These are phyloP conservation scores for Coecobrya sp. DNA, from an alignment of 2,888 invertebrate species.

Conservation along the genomic window DNA sequence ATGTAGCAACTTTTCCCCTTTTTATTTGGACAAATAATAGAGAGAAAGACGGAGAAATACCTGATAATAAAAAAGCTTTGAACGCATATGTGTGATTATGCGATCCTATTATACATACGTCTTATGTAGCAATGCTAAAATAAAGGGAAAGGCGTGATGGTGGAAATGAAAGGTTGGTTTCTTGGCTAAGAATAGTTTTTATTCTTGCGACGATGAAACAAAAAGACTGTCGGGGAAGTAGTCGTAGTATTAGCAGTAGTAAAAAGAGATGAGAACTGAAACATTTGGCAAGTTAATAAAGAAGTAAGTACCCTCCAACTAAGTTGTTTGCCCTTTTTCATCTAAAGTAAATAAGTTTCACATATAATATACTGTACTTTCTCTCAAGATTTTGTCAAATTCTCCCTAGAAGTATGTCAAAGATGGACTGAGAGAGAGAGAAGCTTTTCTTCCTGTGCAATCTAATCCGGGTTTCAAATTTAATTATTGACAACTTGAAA, in stretches of 20 bases:
- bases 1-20: neutral
- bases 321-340: neutral
- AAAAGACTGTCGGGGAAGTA: neutral
- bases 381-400: neutral
- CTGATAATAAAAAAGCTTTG: constrained; percentile 2
- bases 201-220: neutral
- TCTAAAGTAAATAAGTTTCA: neutral
- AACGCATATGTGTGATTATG: neutral
- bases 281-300: constrained; percentile 39
- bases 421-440: too few species aligned
- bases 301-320: neutral
- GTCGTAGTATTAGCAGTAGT: neutral
- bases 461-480: neutral
- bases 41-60: neutral
- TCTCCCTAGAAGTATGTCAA: neutral
- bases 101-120: neutral
- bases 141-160: neutral
- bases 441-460: neutral
- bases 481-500: neutral
- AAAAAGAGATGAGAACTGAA: constrained; percentile 15
- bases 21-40: constrained; percentile 12
- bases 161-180: neutral
- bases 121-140: neutral
- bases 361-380: neutral
- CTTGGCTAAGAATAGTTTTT: neutral